phyloP scores from a whole-genome alignment of 2,888 invertebrate species.

The Sarcophaga variegata region DNA sequence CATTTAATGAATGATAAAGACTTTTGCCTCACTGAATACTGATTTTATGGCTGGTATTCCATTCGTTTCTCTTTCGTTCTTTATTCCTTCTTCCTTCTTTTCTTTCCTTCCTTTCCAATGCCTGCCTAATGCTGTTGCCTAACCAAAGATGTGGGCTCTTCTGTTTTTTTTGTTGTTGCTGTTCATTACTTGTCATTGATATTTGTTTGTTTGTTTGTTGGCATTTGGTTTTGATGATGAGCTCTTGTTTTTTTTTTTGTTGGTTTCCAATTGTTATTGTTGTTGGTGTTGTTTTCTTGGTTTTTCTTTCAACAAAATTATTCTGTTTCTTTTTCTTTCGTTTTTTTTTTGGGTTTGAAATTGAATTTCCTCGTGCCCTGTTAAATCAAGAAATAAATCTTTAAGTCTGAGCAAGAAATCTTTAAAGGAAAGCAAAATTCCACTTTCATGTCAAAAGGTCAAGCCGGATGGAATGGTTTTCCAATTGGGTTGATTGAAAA shows the following conservation, averaged over 20 bases:
- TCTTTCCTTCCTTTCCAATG: background rate
- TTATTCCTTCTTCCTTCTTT: slow-evolving; percentile 1
- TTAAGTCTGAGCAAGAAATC: too few species aligned
- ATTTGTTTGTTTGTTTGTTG: slow-evolving; percentile 27
- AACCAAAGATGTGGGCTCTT: too few species aligned
- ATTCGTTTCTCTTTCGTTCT: background rate
- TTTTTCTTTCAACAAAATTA: background rate
- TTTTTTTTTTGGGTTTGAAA: background rate
- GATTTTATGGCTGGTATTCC: slow-evolving; percentile 34
- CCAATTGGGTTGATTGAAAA: too few species aligned
- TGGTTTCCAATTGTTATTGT: background rate
- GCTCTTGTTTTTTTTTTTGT: background rate
- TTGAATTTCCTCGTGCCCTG: too few species aligned
- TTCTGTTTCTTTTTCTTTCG: background rate
- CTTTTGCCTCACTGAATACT: slow-evolving; percentile 58
- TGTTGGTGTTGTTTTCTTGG: background rate
- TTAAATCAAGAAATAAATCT: too few species aligned
- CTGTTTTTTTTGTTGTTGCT: background rate
- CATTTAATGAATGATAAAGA: slow-evolving; percentile 6
- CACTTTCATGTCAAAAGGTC: too few species aligned
- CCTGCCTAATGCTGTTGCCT: too few species aligned
- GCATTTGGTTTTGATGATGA: slow-evolving; percentile 16
- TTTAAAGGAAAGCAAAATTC: too few species aligned
- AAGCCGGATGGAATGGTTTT: too few species aligned
- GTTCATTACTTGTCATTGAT: slow-evolving; percentile 11